Evolutionary conservation across 2,113 vertebrate species (phyloP).

Genomic region (Zosterops lateralis): DNA sequence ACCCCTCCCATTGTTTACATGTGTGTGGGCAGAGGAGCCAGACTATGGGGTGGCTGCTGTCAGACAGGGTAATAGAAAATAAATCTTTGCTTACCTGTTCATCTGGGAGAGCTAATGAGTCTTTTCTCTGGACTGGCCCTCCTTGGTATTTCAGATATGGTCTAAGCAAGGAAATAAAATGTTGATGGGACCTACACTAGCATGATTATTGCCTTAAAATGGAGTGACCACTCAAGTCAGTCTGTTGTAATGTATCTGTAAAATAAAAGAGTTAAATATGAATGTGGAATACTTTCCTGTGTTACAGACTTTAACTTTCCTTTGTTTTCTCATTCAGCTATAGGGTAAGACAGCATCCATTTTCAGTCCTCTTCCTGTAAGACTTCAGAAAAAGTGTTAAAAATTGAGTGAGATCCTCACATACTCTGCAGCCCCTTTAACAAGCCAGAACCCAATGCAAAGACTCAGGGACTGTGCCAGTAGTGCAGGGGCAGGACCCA

Average conservation of each 20-base stretch:
- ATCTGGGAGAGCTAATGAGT: background rate
- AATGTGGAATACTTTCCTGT: background rate
- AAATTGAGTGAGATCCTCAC: background rate
- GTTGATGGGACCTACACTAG: background rate
- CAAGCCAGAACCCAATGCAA: background rate
- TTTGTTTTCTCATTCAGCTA: background rate
- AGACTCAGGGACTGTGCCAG: background rate
- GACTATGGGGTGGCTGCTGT: conserved; percentile 40
- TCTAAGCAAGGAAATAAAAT: background rate
- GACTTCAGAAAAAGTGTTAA: background rate
- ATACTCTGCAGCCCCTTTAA: background rate
- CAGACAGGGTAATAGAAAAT: background rate
- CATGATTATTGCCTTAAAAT: background rate
- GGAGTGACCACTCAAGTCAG: background rate
- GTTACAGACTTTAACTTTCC: background rate
- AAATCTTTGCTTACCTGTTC: background rate
- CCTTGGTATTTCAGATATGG: background rate
- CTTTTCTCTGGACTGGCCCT: background rate
- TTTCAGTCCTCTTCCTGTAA: background rate
- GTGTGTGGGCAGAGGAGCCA: conserved; percentile 53
- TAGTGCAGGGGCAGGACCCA: background rate
- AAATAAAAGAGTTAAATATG: background rate
- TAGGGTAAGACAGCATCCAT: background rate
- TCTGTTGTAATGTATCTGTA: background rate
- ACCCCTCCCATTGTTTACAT: conserved; percentile 57